Evolutionary conservation across 2,113 vertebrate genomes (phyloP), one percentile per base, ranked within the genome.

Genomic region (Glaucidium brasilianum): DNA sequence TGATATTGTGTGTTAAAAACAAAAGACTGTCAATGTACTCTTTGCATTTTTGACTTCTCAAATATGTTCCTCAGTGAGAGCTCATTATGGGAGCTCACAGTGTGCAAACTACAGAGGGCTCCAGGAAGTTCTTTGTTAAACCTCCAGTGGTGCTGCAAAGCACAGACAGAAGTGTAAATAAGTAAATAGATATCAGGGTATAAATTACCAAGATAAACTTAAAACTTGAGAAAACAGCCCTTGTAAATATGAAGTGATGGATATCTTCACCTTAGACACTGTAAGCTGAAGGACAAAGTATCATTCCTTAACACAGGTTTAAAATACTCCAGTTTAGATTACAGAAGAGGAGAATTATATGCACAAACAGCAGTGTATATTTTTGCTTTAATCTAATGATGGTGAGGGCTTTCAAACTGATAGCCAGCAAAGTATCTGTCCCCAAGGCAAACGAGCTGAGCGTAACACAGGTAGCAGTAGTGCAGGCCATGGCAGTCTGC

Each of bases 41-140:
- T 91, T 91, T 60, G 19, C 43, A 82, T 76, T 90, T 96, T 88
- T 73, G 32, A 60, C 60, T 93, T 85, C 60, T 89, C 41, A 75
- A 50, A 81, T 83, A 89, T 96, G 82, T 69, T 90, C 76, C 93
- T 97, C 41, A 5, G 85, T 27, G 26, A 94, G 86, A 22, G 7
- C 89, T 76, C 29, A 64, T 72, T 58, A 80, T 32, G 50, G 94
- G 90, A 95, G 73, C 47, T 96, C 76, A 96, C 73, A 94, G 72
- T 63, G 85, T 69, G 56, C 76, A 95, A 96, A 96, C 62, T 96
- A 97, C 89, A 94, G 95, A 94, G 69, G 68, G 62, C 52, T 74
- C 88, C 90, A 74, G 1, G 11, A 85, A 85, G 71, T 90, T 86
- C 26, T 92, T 80, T 89, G 80, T 90, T 92, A 96, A 96, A 91